phyloP scores from a whole-genome alignment of 2,888 invertebrate genomes.

The Polietes domitor region DNA sequence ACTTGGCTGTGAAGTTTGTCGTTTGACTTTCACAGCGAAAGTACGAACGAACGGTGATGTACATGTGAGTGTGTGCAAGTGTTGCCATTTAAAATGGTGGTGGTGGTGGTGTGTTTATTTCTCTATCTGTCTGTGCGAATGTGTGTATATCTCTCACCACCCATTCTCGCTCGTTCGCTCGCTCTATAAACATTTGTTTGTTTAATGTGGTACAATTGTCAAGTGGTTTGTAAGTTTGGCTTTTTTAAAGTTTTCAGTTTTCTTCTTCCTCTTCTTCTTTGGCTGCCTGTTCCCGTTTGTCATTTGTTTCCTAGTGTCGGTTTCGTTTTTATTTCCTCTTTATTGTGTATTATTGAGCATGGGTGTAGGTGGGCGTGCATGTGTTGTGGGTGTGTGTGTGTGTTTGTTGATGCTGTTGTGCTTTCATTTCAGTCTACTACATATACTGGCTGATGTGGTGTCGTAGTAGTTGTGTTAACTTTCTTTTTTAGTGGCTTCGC shows the following conservation, averaged over 20 bases:
- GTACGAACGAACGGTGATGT: constrained; percentile 4
- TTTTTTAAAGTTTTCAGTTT: constrained; percentile 41
- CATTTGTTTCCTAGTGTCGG: background rate
- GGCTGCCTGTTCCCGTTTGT: background rate
- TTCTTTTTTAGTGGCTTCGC: constrained; percentile 9
- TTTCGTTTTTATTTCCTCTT: constrained; percentile 11
- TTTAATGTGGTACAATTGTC: constrained; percentile 67
- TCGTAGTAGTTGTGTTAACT: background rate
- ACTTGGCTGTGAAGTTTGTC: constrained; percentile 28
- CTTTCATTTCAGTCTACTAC: background rate
- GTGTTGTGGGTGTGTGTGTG: background rate
- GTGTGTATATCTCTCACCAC: background rate
- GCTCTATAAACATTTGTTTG: constrained; percentile 25
- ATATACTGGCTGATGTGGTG: background rate
- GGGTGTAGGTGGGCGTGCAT: background rate
- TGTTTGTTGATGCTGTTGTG: background rate
- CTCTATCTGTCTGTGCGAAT: background rate
- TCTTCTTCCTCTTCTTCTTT: background rate
- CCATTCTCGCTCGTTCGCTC: background rate
- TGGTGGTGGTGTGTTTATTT: background rate
- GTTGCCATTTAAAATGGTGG: background rate
- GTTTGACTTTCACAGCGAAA: constrained; percentile 19
- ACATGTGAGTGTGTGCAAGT: background rate
- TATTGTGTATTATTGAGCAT: background rate
- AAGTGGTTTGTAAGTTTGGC: constrained; percentile 73